Base-by-base conservation (phyloP, 64 coral and sea anemone genomes). In the Montipora capricornis region DNA sequence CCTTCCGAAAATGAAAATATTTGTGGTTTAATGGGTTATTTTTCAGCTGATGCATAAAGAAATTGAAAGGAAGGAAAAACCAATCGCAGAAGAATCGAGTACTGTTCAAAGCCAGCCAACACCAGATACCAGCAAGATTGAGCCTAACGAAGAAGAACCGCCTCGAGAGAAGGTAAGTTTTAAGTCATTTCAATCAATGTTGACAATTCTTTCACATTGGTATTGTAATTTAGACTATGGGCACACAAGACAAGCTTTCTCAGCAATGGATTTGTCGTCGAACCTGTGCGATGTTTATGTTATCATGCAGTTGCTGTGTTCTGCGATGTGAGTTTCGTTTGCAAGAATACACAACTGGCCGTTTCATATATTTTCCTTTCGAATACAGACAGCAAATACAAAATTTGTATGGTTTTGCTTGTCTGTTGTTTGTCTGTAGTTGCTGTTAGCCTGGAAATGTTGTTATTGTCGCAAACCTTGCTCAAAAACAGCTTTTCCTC, bases 121-220 rank as follows among this genome's bases (percentile, higher is more conserved):
- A 47, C 82, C 64, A 69, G 82, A 86, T 4, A 51, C 67, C 1
- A 86, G 17, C 82, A 86, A 86, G 16, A 86, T 71, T 86, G 82
- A 73, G 82, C 62, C 50, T 8, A 70, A 86, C 47, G 82, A 86
- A 3, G 82, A 86, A 51, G 82, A 86, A 73, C 45, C 82, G 9
- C 64, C 64, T 7, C 82, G 82, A 37, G 82, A 71, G 8, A 86
- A 86, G 82, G 82, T 86, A 86, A 86, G 71, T 49, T 14, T 4
- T 78, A 10, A 3, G 16, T 68, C 53, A 12, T 86, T 86, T 46
- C 6, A 70, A 20, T 71, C 60, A 64, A 15, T 15, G 14, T 64
- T 86, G 16, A 49, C 19, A 50, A 46, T 47, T 51, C n/a, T 66
- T 86, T 15, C 14, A 64, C 14, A 11, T 14, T 15, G 17, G 6